Evolutionary conservation across 2,888 invertebrate genomes (phyloP), one percentile per base, ranked within the genome.

Genomic region (Colletes collaris): DNA sequence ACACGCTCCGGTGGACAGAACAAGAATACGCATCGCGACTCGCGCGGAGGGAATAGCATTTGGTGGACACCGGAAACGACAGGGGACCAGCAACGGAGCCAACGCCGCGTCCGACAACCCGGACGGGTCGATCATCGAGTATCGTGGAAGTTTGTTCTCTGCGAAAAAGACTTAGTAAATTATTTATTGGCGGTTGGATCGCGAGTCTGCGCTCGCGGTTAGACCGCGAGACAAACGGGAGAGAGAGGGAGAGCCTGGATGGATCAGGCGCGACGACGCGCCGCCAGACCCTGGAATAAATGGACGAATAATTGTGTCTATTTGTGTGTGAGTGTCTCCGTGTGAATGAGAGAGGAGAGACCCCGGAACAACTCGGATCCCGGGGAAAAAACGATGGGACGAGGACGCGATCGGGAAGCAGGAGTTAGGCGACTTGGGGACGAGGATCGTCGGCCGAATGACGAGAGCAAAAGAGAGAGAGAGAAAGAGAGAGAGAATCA

Each of bases 91-190:
- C 7, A 10, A 46, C 44, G 44, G 10, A 8, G 44, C 44, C 44
- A 8, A 46, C 8, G 10, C 4, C 4, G 5, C 40, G 40, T 6
- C 40, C 8, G 44, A 7, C 7, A 8, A 8, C 6, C 10, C 10
- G 44, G 44, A 46, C 44, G 44, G 40, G 44, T 35, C 49, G 65
- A 68, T 76, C 67, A 60, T 55, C 66, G 60, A 68, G 56, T 8
- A 87, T 83, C 84, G 87, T 85, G 86, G 82, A 85, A 86, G 87
- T 90, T 88, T 88, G 88, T 90, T 89, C 86, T 88, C 89, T 88
- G 88, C 88, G 87, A 90, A 88, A 90, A 90, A 91, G 89, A 90
- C 89, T 90, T 91, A 91, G 91, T 89, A 90, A 92, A 92, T 92
- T 91, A 92, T 92, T 92, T 91, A 92, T 92, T 92, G 87, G 90